Percentiles rank a stretch among this genome's conserved stretches.
These are phyloP conservation scores for Eupithecia inturbata DNA, from an alignment of 2,888 invertebrate species.

Conservation along the genomic window DNA sequence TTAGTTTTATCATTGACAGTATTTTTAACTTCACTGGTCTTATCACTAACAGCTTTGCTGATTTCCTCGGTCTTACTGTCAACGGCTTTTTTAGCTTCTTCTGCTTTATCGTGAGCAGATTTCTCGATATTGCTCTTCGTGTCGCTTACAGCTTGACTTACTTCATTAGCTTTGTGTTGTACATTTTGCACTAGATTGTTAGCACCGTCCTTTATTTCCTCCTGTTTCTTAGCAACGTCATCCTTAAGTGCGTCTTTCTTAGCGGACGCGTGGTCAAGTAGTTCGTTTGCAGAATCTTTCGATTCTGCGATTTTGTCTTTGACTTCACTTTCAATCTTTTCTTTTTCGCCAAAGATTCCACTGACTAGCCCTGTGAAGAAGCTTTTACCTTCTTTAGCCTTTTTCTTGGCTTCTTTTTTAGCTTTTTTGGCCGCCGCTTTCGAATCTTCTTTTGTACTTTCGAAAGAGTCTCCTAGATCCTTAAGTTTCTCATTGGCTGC, in stretches of 20 bases:
- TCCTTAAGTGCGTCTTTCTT: conserved; percentile 68
- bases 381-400: conserved; percentile 75
- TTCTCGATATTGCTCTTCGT: conserved; percentile 56
- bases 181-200: conserved; percentile 51
- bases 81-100: conserved; percentile 51
- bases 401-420: conserved; percentile 72
- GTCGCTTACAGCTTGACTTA: conserved; percentile 53
- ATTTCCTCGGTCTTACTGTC: conserved; percentile 49
- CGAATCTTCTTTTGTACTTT: conserved; percentile 63
- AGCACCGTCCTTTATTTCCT: conserved; percentile 58
- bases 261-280: conserved; percentile 63
- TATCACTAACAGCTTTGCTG: conserved; percentile 55
- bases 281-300: conserved; percentile 68
- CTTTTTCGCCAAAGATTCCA: conserved; percentile 78
- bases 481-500: conserved; percentile 62
- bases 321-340: conserved; percentile 74
- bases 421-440: conserved; percentile 62
- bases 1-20: conserved; percentile 44
- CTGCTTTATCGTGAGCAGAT: conserved; percentile 52
- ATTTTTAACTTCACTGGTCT: conserved; percentile 55
- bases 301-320: conserved; percentile 70
- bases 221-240: conserved; percentile 58
- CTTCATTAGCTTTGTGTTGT: conserved; percentile 56
- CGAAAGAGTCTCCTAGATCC: conserved; percentile 64
- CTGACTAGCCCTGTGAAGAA: conserved; percentile 77